Percentiles rank a stretch among this genome's conserved stretches.
Conservation (phyloP, 2,797 vertebrate species). For the Mormyrus hasselquistii region DNA sequence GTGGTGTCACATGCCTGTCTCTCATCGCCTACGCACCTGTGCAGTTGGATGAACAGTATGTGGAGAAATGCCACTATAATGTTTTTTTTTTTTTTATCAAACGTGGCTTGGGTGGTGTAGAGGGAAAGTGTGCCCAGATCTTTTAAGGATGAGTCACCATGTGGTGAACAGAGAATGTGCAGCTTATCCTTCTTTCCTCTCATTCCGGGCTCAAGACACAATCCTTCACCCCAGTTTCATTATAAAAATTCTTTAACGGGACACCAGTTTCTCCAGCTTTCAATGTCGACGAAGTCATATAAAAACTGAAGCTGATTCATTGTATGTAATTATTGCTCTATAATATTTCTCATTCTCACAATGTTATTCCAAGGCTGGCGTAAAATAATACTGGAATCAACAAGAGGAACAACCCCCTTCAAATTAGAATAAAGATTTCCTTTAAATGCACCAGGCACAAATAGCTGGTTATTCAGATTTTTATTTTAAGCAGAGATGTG, state of each 20-base stretch:
- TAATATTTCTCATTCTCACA: not conserved
- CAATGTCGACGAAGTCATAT: not conserved
- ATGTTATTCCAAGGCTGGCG: not conserved
- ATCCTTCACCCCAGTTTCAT: not conserved
- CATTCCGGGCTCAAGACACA: not conserved
- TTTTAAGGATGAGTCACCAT: not conserved
- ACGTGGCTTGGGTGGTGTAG: not conserved
- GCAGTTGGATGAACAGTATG: not conserved
- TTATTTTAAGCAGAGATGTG: not conserved
- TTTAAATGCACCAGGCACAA: not conserved
- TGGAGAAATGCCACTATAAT: not conserved
- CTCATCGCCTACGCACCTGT: not conserved
- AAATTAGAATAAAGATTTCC: not conserved
- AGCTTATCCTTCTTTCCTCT: not conserved
- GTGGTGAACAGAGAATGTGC: not conserved
- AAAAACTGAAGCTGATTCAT: not conserved
- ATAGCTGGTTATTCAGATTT: not conserved
- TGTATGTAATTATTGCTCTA: not conserved
- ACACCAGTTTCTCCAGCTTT: not conserved
- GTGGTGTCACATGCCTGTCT: not conserved
- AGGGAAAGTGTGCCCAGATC: not conserved
- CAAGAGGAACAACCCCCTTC: not conserved
- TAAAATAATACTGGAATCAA: not conserved
- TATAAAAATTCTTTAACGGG: not conserved
- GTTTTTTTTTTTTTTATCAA: not conserved